A percentile compares a stretch with the other conserved stretches of the same genome.
phyloP scores from a whole-genome alignment of 2,797 vertebrate species.

The Sorex maritimensis region DNA sequence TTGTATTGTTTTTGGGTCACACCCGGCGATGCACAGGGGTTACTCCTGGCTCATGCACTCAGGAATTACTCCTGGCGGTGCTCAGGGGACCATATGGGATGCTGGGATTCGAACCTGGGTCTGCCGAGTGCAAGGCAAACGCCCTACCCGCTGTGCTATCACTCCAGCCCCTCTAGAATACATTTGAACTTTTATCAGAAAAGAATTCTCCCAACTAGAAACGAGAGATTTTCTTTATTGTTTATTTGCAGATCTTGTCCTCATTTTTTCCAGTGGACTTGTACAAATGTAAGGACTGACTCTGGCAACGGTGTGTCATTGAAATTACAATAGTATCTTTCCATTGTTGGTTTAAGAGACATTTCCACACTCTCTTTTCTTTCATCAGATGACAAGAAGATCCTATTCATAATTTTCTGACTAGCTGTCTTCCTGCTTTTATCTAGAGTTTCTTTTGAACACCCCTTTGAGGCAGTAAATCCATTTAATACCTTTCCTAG shows the following conservation, averaged over 20 bases:
- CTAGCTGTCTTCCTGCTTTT: conserved; percentile 81
- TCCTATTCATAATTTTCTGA: conserved; percentile 69
- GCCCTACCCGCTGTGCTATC: no score
- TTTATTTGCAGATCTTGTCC: conserved; percentile 54
- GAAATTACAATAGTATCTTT: conserved; percentile 64
- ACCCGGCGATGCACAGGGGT: no score
- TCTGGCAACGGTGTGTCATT: conserved; percentile 60
- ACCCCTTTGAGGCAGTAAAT: conserved; percentile 85
- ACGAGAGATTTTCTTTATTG: conserved; percentile 74
- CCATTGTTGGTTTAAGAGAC: conserved; percentile 54
- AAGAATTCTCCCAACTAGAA: conserved; percentile 74
- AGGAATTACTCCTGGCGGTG: no score
- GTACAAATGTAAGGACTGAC: conserved; percentile 59
- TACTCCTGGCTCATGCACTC: no score
- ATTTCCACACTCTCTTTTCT: conserved; percentile 66
- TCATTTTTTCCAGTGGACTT: conserved; percentile 29
- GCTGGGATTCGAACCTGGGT: no score
- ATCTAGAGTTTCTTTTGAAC: conserved; percentile 78
- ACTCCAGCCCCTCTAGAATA: no score
- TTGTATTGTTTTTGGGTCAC: no score
- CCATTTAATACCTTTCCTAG: conserved; percentile 73
- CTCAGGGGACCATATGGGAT: no score
- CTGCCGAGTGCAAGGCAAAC: no score
- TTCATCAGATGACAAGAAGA: conserved; percentile 71
- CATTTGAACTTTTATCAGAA: conserved; percentile 69